Evolutionary conservation across 2,888 invertebrate genomes (phyloP).

Genomic region (Spodoptera littoralis): DNA sequence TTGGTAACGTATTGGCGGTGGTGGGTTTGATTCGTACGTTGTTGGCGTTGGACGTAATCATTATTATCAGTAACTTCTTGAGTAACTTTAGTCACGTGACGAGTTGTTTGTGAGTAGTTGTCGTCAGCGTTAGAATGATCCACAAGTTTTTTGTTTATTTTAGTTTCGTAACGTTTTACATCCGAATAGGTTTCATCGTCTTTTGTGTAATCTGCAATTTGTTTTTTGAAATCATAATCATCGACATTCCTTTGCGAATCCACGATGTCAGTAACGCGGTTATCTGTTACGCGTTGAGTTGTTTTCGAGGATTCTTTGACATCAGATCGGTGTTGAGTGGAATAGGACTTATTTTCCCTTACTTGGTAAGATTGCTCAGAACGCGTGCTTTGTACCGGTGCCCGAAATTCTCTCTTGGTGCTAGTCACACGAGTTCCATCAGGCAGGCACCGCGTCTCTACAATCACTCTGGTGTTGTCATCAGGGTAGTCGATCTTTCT

Average conservation of each 20-base stretch:
- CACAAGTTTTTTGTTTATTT: conserved; percentile 46
- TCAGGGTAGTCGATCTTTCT: conserved; percentile 90
- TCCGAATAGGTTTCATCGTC: conserved; percentile 58
- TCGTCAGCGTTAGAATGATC: conserved; percentile 55
- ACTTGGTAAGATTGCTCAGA: conserved; percentile 76
- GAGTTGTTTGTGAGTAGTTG: conserved; percentile 48
- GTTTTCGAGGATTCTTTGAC: conserved; percentile 69
- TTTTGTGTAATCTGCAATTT: conserved; percentile 58
- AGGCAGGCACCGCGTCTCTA: conserved; percentile 90
- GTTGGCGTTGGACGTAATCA: conserved; percentile 47
- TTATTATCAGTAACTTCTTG: conserved; percentile 54
- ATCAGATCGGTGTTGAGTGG: conserved; percentile 71
- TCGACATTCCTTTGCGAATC: conserved; percentile 79
- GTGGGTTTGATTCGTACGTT: conserved; percentile 38
- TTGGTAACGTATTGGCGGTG: conserved; percentile 54
- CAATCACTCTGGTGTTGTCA: conserved; percentile 90
- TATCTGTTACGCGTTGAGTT: conserved; percentile 64
- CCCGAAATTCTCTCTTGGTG: conserved; percentile 90
- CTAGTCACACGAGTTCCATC: conserved; percentile 92
- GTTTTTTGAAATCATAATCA: conserved; percentile 73
- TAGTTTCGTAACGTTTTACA: conserved; percentile 51
- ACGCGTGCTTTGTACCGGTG: conserved; percentile 73
- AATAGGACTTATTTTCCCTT: conserved; percentile 72
- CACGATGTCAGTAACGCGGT: conserved; percentile 69
- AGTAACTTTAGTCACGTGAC: conserved; percentile 48